Conservation (phyloP, 2,888 invertebrate genomes). For the Timandra comae region DNA sequence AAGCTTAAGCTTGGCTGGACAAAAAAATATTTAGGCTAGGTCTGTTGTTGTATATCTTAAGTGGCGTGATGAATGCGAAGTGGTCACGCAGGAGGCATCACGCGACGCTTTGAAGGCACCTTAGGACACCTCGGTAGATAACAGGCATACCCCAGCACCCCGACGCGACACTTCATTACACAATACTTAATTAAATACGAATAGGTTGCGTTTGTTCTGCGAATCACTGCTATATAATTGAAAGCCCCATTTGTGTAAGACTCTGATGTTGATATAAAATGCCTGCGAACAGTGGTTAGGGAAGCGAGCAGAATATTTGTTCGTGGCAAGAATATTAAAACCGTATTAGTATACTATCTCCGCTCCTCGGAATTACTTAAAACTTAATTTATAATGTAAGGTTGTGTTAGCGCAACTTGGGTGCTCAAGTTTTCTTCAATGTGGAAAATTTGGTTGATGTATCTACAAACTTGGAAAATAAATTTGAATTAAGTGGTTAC, state of each 20-base stretch:
- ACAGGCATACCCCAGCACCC: not conserved
- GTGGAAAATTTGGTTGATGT: not conserved
- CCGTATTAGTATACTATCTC: not conserved
- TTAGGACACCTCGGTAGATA: constrained; percentile 1
- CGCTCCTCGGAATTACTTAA: not conserved
- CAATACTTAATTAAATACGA: constrained; percentile 4
- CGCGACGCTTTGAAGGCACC: constrained; percentile 40
- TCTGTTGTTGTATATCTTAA: constrained; percentile 59
- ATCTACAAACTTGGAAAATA: not conserved
- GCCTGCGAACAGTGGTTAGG: not conserved
- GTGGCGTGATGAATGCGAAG: constrained; percentile 55
- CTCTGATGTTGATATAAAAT: constrained; percentile 1
- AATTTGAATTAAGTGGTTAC: not conserved
- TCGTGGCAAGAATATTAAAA: not conserved
- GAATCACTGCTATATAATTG: not conserved
- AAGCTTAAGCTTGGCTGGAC: not conserved
- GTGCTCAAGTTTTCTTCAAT: not conserved
- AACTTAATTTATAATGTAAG: constrained; percentile 1
- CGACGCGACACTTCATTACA: constrained; percentile 10
- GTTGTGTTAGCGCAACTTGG: not conserved
- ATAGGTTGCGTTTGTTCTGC: not conserved
- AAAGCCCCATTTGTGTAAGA: not conserved
- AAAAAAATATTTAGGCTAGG: constrained; percentile 3
- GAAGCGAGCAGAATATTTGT: not conserved
- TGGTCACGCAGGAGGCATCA: constrained; percentile 57